Conservation (phyloP, 1,140 invertebrate genomes). For the Acromyrmex charruanus region DNA sequence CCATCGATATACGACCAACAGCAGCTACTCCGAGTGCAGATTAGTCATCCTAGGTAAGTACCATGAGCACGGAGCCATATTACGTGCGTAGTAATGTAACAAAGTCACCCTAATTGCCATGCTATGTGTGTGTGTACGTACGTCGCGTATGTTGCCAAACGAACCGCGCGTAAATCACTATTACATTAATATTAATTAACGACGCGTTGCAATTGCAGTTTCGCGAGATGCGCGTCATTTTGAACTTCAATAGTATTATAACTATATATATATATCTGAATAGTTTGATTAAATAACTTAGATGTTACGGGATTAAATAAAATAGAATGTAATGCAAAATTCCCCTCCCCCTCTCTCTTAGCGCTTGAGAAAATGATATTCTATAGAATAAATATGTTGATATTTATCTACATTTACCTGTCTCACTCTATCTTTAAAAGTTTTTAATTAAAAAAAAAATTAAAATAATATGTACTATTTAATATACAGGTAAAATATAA, state of each 20-base stretch:
- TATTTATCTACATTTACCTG: background rate
- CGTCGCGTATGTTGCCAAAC: constrained; percentile 30
- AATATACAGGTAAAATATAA: constrained; percentile 1
- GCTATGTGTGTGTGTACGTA: constrained; percentile 16
- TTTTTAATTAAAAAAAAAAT: background rate
- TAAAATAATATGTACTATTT: constrained; percentile 5
- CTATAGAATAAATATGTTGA: background rate
- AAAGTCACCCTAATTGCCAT: constrained; percentile 67
- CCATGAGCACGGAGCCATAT: constrained; percentile 4
- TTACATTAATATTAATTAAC: constrained; percentile 63
- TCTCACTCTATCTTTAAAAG: background rate
- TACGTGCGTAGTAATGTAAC: constrained; percentile 60
- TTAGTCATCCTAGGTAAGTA: constrained; percentile 79
- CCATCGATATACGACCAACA: constrained; percentile 72
- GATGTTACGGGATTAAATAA: background rate
- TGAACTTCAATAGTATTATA: constrained; percentile 22
- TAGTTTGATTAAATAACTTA: constrained; percentile 27
- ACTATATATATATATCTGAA: background rate
- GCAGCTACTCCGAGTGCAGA: constrained; percentile 72
- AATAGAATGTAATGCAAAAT: background rate
- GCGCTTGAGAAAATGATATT: background rate
- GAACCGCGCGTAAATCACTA: constrained; percentile 50
- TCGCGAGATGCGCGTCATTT: constrained; percentile 21
- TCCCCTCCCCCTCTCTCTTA: background rate
- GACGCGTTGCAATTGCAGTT: constrained; percentile 26